phyloP scores from a whole-genome alignment of 2,888 invertebrate genomes.

The Caradrina clavipalpis region DNA sequence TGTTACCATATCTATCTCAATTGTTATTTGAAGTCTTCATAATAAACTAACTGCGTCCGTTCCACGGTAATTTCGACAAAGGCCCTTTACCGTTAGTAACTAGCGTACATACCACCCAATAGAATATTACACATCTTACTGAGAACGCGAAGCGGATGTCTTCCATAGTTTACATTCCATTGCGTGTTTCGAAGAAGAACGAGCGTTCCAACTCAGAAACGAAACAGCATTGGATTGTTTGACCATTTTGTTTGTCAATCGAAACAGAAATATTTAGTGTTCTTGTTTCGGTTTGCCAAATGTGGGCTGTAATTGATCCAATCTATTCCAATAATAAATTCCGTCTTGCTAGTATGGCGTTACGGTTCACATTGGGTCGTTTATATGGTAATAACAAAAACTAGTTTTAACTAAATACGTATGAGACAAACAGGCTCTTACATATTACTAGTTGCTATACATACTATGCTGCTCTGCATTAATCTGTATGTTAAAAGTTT shows the following conservation, averaged over 20 bases:
- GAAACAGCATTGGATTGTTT: conserved; percentile 43
- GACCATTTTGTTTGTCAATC: conserved; percentile 38
- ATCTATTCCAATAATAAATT: conserved; percentile 31
- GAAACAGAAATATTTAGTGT: conserved; percentile 28
- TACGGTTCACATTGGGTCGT: conserved; percentile 14
- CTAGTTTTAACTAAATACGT: background rate
- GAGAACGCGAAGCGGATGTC: conserved; percentile 34
- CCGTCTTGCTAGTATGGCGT: conserved; percentile 10
- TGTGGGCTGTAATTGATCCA: conserved; percentile 37
- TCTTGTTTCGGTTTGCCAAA: conserved; percentile 17
- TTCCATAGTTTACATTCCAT: conserved; percentile 46
- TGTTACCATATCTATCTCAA: background rate
- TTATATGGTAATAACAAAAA: background rate
- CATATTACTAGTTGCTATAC: background rate
- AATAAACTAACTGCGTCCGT: background rate
- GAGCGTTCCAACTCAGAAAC: conserved; percentile 25
- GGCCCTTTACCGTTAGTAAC: background rate
- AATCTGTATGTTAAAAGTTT: background rate
- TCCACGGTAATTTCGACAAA: conserved; percentile 2
- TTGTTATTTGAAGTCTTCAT: conserved; percentile 20
- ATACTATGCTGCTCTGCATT: background rate
- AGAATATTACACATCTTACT: conserved; percentile 9
- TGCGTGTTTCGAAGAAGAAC: conserved; percentile 40
- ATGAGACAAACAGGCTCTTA: background rate
- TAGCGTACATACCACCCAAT: conserved; percentile 1